Base-by-base conservation (phyloP, 2,797 vertebrate genomes). In the Thalassophryne amazonica region DNA sequence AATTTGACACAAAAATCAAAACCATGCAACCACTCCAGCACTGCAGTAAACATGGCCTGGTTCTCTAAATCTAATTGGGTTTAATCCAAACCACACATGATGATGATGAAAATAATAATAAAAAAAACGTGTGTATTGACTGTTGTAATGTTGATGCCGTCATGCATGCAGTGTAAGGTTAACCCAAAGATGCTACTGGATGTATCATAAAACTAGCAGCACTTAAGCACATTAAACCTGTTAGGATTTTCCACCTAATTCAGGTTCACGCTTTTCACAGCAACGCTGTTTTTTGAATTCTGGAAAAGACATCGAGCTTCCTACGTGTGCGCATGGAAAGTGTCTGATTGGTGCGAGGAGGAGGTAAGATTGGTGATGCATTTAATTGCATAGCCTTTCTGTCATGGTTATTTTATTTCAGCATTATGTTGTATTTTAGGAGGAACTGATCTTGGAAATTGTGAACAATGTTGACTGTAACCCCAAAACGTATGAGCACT, bases 211-310 rank as follows among this genome's bases (percentile, higher is more conserved):
- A 25, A 5, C 0, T 33, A 5, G 1, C 4, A 38, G 38, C 27
- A 13, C 1, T 14, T 4, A 23, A 22, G 15, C 21, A 31, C 20
- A 27, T 5, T 13, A 6, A 5, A 41, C 18, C 11, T 28, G 9
- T 11, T 9, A 36, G 1, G 7, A 5, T 40, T 40, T 1, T 19
- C 41, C 11, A 34, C 6, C 22, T 54, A 8, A 55, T 25, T 7
- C 12, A 21, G 29, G 18, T 46, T 33, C 40, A 23, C 53, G 34
- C 20, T 60, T 24, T 63, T 46, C 13, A 46, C 72, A 98, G 95
- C 95, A 69, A 98, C 95, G 0, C 82, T 97, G 58, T 99, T 98
- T 80, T 80, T 99, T 85, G 95, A 96, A 83, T 77, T 98, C 42
- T 99, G 96, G 96, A 98, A 97, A 73, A 86, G 94, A 43, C 55